A percentile compares a stretch with the other conserved stretches of the same genome.
These are phyloP conservation scores for Argya squamiceps DNA, from an alignment of 2,797 vertebrate species.

Conservation along the genomic window DNA sequence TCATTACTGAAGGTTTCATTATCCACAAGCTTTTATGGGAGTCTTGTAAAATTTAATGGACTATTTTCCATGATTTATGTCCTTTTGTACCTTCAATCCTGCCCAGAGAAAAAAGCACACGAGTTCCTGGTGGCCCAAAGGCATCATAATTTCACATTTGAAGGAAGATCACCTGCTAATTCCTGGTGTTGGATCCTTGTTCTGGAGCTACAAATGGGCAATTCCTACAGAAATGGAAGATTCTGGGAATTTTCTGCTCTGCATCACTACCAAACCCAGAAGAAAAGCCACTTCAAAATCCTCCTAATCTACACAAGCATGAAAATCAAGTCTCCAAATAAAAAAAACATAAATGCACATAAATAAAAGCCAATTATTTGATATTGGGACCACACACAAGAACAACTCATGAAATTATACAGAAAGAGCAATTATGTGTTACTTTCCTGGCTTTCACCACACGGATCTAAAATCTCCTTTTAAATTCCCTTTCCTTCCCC, in stretches of 20 bases:
- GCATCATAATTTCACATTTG: neutral
- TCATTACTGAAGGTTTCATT: constrained; percentile 56
- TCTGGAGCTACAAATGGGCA: neutral
- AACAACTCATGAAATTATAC: neutral
- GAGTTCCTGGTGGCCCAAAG: neutral
- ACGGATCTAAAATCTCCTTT: neutral
- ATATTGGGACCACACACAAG: rapidly evolving
- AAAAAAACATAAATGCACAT: rapidly evolving
- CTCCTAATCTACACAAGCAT: neutral
- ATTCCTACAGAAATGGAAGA: neutral
- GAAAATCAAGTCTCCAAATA: neutral
- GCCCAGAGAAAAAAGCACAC: constrained; percentile 18
- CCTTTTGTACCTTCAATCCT: neutral
- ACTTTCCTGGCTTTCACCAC: neutral
- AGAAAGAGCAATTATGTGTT: neutral
- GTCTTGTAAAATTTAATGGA: constrained; percentile 48
- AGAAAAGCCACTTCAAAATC: neutral
- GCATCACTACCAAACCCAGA: neutral
- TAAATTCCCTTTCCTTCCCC: neutral
- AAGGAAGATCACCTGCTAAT: neutral
- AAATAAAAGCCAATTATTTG: neutral
- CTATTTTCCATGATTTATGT: constrained; percentile 24
- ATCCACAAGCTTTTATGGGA: constrained; percentile 33
- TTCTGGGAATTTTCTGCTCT: neutral
- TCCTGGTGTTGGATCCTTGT: neutral